Evolutionary conservation across 2,888 invertebrate genomes (phyloP).

Genomic region (Orchestes rusci): DNA sequence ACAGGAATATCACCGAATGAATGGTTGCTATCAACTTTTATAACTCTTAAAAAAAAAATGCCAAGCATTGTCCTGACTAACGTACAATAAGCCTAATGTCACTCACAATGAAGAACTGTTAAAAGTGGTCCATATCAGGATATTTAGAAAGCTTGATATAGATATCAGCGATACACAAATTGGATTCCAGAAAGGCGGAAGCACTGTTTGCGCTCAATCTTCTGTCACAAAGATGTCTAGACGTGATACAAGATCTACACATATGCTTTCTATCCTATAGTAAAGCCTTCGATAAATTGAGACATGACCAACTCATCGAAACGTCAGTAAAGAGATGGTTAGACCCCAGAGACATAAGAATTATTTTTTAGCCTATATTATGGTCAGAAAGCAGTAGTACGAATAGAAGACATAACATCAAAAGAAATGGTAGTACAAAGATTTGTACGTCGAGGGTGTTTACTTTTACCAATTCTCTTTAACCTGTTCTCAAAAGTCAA

Average conservation of each 20-base stretch:
- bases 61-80: too few relatives aligned
- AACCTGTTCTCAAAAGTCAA: neutral
- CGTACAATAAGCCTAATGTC: too few relatives aligned
- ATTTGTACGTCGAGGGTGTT: neutral
- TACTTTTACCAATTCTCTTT: neutral
- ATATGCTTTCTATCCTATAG: neutral
- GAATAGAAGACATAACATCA: neutral
- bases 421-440: neutral
- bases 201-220: too few relatives aligned
- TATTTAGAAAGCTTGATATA: too few relatives aligned
- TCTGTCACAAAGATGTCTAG: too few relatives aligned
- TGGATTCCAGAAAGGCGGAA: too few relatives aligned
- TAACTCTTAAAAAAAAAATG: neutral
- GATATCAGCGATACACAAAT: too few relatives aligned
- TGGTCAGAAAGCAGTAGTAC: neutral
- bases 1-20: constrained; percentile 5
- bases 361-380: neutral
- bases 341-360: neutral
- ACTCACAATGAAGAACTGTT: too few relatives aligned
- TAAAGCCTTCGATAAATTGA: neutral
- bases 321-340: neutral
- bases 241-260: too few relatives aligned
- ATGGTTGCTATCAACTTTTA: constrained; percentile 3
- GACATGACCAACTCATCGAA: neutral
- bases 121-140: too few relatives aligned